Conservation (phyloP, 1,140 invertebrate species). For the Scylla paramamosain region DNA sequence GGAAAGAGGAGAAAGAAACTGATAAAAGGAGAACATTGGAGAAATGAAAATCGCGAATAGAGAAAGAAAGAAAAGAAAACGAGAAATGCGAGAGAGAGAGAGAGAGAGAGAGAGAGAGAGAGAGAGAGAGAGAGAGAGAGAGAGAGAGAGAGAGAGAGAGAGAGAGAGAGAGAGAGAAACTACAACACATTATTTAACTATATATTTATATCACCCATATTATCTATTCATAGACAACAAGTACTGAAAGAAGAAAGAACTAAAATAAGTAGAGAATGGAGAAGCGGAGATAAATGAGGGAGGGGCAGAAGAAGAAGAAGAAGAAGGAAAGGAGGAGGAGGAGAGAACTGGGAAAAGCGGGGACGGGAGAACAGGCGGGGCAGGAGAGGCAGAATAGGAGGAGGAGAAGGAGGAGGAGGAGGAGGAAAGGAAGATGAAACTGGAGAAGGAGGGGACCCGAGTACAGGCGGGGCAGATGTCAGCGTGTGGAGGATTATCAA, state of each 20-base stretch:
- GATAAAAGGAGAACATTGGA: background rate
- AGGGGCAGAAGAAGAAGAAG: background rate
- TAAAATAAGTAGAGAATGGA: background rate
- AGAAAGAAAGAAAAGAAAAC: background rate
- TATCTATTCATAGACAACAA: too few species aligned
- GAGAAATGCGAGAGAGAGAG: background rate
- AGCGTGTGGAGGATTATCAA: background rate
- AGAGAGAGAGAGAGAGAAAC: slow-evolving; percentile 1
- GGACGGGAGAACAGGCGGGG: too few species aligned
- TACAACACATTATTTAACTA: too few species aligned
- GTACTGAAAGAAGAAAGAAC: background rate
- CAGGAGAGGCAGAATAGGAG: background rate
- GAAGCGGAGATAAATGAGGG: background rate
- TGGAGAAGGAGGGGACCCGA: background rate
- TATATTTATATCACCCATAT: too few species aligned
- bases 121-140: background rate
- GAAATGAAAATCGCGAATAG: background rate
- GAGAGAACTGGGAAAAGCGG: too few species aligned
- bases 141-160: slow-evolving; percentile 53
- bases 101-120: slow-evolving; percentile 51
- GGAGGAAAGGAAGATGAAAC: too few species aligned
- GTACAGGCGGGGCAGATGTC: background rate
- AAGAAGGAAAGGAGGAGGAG: background rate
- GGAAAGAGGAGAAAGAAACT: background rate
- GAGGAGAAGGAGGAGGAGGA: background rate